Percentiles rank a stretch among this genome's conserved stretches.
phyloP scores from a whole-genome alignment of 2,888 invertebrate species.

The Gisinianus flammeolus region DNA sequence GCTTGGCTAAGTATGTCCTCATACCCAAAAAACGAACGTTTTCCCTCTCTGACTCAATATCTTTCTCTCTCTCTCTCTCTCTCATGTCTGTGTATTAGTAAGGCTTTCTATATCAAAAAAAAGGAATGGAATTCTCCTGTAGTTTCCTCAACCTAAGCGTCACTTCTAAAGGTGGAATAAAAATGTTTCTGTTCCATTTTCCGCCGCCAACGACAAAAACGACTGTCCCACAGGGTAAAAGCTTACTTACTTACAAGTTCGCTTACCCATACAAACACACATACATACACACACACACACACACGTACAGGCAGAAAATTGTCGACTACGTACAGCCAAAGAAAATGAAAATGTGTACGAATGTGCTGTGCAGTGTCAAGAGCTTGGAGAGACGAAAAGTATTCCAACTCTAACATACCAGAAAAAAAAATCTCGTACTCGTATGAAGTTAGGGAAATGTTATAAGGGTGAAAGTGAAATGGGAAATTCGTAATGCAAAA shows the following conservation, averaged over 20 bases:
- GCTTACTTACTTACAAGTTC: not conserved
- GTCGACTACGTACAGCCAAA: too few species aligned
- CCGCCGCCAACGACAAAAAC: not conserved
- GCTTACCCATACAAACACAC: too few species aligned
- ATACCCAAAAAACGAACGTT: not conserved
- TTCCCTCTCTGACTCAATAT: not conserved
- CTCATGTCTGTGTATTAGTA: not conserved
- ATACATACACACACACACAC: not conserved
- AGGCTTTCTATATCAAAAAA: not conserved
- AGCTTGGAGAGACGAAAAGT: not conserved
- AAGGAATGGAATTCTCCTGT: not conserved
- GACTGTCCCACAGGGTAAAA: constrained; percentile 11
- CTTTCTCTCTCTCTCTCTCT: not conserved
- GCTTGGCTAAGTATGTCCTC: not conserved
- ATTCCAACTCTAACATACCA: too few species aligned
- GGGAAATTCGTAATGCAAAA: too few species aligned
- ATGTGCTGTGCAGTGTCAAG: not conserved
- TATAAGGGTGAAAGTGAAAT: too few species aligned
- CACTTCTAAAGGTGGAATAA: not conserved
- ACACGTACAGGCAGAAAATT: too few species aligned
- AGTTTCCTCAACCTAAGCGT: not conserved
- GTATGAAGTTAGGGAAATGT: too few species aligned
- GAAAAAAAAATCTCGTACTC: too few species aligned
- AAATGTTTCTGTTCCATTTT: constrained; percentile 1
- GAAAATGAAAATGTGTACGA: too few species aligned